Evolutionary conservation across 2,797 vertebrate genomes (phyloP).

Genomic region (Silurus lanzhouensis): DNA sequence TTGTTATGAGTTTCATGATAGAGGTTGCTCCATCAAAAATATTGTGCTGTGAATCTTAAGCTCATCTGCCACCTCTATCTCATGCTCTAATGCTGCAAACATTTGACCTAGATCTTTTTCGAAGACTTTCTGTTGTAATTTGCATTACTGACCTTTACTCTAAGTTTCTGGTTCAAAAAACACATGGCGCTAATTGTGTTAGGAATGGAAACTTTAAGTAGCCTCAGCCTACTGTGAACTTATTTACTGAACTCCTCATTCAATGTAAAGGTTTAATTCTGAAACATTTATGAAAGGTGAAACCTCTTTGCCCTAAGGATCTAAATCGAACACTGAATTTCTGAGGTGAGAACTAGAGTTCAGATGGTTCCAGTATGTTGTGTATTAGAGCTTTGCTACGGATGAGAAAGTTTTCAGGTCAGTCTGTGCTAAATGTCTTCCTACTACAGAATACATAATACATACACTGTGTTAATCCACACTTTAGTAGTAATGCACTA

Average conservation of each 20-base stretch:
- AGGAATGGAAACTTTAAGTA: background rate
- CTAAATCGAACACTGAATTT: background rate
- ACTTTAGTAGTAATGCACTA: background rate
- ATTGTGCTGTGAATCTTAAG: background rate
- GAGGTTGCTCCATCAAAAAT: background rate
- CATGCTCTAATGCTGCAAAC: background rate
- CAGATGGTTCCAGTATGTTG: background rate
- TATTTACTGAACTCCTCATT: background rate
- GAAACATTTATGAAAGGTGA: background rate
- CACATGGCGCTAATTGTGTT: background rate
- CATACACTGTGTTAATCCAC: conserved; percentile 1
- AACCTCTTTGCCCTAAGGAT: background rate
- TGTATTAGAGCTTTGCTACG: background rate
- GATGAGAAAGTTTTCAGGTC: background rate
- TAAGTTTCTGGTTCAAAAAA: conserved; percentile 7
- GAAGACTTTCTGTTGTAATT: background rate
- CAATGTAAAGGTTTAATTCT: background rate
- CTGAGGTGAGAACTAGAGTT: background rate
- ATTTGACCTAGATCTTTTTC: background rate
- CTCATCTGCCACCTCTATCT: background rate
- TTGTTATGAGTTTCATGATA: background rate
- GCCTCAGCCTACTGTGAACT: background rate
- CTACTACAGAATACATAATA: background rate
- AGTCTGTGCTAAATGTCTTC: background rate
- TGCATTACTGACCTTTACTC: background rate